These are phyloP conservation scores for Parapristionchus giblindavisi DNA, from an alignment of 2,888 invertebrate genomes.

Conservation along the genomic window DNA sequence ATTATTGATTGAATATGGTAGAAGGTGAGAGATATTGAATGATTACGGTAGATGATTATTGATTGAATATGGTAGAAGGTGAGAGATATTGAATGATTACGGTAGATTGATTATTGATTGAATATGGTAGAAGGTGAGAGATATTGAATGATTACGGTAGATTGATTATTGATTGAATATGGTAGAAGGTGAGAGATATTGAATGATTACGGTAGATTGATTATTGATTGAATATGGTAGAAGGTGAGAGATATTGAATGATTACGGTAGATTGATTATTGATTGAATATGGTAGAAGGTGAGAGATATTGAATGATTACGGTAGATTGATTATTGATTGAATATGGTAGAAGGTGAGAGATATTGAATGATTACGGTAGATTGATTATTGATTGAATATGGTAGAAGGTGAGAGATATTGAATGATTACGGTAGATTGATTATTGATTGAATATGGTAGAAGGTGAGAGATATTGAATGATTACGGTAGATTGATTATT, in stretches of 20 bases:
- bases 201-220: background rate
- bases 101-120: background rate
- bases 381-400: background rate
- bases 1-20: background rate
- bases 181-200: background rate
- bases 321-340: background rate
- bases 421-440: background rate
- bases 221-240: background rate
- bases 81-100: background rate
- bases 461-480: background rate
- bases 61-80: background rate
- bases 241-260: background rate
- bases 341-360: background rate
- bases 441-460: background rate
- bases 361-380: background rate
- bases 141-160: background rate
- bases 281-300: background rate
- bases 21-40: background rate
- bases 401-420: background rate
- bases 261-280: background rate
- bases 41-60: background rate
- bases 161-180: background rate
- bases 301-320: background rate
- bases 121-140: background rate
- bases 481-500: background rate